Percentiles rank a stretch among this genome's conserved stretches.
Conservation (phyloP, 2,113 vertebrate species). For the Hydrolagus affinis region DNA sequence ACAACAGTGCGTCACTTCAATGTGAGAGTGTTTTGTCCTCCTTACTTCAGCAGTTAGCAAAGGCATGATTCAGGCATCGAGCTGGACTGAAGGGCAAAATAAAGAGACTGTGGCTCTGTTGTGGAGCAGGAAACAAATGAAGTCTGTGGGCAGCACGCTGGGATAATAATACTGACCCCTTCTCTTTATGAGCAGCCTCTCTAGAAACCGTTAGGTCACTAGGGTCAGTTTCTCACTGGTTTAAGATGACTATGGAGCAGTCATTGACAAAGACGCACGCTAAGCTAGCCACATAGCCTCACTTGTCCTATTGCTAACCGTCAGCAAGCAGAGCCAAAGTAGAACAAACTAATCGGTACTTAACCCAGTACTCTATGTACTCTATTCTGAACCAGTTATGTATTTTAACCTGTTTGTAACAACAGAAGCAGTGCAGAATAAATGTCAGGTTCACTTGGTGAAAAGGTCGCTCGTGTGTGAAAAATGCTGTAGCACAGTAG, state of each 20-base stretch:
- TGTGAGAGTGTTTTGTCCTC: not conserved
- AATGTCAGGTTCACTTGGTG: not conserved
- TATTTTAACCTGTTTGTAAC: not conserved
- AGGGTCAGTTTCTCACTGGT: not conserved
- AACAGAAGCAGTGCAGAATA: not conserved
- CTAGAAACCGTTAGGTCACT: not conserved
- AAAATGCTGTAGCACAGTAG: too few species aligned
- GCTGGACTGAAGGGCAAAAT: not conserved
- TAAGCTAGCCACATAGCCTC: not conserved
- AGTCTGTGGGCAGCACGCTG: not conserved
- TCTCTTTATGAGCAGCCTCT: not conserved
- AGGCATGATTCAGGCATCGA: not conserved
- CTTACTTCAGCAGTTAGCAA: too few species aligned
- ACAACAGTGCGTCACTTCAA: not conserved
- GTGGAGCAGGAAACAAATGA: not conserved
- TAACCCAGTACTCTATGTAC: not conserved
- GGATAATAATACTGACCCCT: slow-evolving; percentile 7
- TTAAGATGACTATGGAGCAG: not conserved
- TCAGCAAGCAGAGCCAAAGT: not conserved
- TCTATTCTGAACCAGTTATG: not conserved
- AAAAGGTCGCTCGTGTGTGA: not conserved
- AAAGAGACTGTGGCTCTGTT: not conserved
- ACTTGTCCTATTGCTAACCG: not conserved
- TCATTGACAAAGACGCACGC: not conserved
- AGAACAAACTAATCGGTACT: not conserved